Evolutionary conservation across 2,888 invertebrate species (phyloP), one percentile per base, ranked within the genome.

Genomic region (Scaptomyza cyrtandrae): DNA sequence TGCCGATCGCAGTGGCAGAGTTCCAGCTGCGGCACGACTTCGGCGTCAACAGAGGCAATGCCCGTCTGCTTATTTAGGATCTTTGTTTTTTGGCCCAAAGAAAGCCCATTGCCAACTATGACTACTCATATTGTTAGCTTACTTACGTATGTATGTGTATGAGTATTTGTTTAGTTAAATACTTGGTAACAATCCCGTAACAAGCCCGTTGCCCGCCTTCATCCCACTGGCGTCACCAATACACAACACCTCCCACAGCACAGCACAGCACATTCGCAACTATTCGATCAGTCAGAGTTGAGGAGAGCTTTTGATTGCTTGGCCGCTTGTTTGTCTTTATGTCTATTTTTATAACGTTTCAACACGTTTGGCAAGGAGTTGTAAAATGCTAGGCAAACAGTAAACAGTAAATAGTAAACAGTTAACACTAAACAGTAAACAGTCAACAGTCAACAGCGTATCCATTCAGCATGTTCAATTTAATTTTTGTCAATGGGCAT

Each of bases 51-150:
- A 35, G 46, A 9, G 60, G 24, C 58, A 44, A 48, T 53, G 60
- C 75, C 41, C 16, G 71, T 76, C 71, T 85, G 87, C 86, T 82
- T 88, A 78, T 85, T 86, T 87, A 87, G 89, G 88, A 89, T 88
- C 80, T 76, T 45, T 64, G 82, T 39, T 44, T 44, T 48, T 62
- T 53, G 63, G 57, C 41, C 65, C 65, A 33, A 65, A 77, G 56
- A 54, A 54, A 55, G 52, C 44, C 52, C 46, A 71, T 60, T 14
- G 33, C 56, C 53, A 65, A 60, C 63, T 60, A 53, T 56, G 48
- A 54, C 56, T 50, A 50, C 72, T 61, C 43, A 61, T 37, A 41
- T 37, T 55, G 27, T 16, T 19, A 41, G 24, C 24, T 24, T 24
- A 24, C 24, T 24, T 24, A 24, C 24, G 24, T 24, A 24, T 27